Conservation (phyloP, 2,113 vertebrate genomes). For the Gambusia holbrooki region DNA sequence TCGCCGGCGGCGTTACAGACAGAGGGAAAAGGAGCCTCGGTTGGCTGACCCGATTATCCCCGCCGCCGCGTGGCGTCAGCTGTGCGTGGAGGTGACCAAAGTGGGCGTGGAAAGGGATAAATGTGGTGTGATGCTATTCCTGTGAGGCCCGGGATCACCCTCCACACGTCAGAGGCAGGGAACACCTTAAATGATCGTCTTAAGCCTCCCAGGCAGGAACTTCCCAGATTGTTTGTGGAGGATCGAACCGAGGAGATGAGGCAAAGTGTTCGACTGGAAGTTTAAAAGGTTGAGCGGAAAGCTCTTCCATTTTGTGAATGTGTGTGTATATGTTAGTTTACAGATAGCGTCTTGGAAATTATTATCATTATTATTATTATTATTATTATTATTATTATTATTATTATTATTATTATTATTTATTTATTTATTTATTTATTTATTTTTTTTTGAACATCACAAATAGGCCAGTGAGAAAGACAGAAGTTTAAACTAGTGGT, state of each 20-base stretch:
- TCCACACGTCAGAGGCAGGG: conserved; percentile 35
- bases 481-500: too few species aligned
- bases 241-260: conserved; percentile 1
- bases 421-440: too few species aligned
- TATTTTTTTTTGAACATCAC: too few species aligned
- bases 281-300: conserved; percentile 28
- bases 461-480: background rate
- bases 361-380: too few species aligned
- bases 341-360: too few species aligned
- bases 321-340: too few species aligned
- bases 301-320: conserved; percentile 10
- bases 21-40: background rate
- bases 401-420: too few species aligned
- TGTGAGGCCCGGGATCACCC: conserved; percentile 28
- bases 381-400: too few species aligned
- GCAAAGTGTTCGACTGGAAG: background rate
- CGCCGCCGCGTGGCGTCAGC: background rate
- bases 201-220: conserved; percentile 36
- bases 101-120: conserved; percentile 20
- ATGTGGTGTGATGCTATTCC: background rate
- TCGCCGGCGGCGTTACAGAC: background rate
- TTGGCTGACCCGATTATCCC: conserved; percentile 21
- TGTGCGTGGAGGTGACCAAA: conserved; percentile 18
- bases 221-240: conserved; percentile 48
- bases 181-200: conserved; percentile 58